Evolutionary conservation across 2,888 invertebrate species (phyloP), one percentile per base, ranked within the genome.

Genomic region (Eledona agricola): DNA sequence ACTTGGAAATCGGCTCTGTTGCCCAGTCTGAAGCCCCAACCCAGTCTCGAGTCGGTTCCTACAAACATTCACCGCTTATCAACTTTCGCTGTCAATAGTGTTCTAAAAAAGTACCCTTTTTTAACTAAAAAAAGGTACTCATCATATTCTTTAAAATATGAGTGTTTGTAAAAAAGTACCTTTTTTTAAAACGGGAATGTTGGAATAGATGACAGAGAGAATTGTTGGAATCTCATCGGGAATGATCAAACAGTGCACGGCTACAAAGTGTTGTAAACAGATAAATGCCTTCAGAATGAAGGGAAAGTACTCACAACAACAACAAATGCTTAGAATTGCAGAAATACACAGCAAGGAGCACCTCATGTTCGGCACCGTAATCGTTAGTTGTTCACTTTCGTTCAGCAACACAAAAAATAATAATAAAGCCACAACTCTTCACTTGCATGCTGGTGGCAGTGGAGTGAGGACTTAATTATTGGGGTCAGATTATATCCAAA

Each of bases 181-280:
- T 85, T 91, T 92, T 68, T 89, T 89, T 4, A 92, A 84, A 0
- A 89, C 90, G 2, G 92, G 91, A 55, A 92, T 89, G 66, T 90
- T 91, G 4, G 90, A 89, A 72, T 90, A 92, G 0, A 90, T 84
- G 2, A 92, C 79, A 0, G 90, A 90, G 3, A 92, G 77, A 16
- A 91, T 71, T 0, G 91, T 89, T 0, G 90, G 90, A 35, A 92
- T 63, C 73, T 92, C 91, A 67, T 90, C 88, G 0, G 92, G 91
- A 16, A 92, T 83, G 61, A 92, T 86, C 10, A 90, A 76, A 1
- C 83, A 77, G 35, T 79, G 74, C 1, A 76, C 75, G 28, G 72
- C 84, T 86, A 78, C 32, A 81, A 83, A 55, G 6, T 19, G 4
- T 5, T 19, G 4, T 19, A 26, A 26, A 26, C 2, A 38, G 11